Evolutionary conservation across 2,888 invertebrate species (phyloP), one percentile per base, ranked within the genome.

Genomic region (Drosophila subsilvestris): DNA sequence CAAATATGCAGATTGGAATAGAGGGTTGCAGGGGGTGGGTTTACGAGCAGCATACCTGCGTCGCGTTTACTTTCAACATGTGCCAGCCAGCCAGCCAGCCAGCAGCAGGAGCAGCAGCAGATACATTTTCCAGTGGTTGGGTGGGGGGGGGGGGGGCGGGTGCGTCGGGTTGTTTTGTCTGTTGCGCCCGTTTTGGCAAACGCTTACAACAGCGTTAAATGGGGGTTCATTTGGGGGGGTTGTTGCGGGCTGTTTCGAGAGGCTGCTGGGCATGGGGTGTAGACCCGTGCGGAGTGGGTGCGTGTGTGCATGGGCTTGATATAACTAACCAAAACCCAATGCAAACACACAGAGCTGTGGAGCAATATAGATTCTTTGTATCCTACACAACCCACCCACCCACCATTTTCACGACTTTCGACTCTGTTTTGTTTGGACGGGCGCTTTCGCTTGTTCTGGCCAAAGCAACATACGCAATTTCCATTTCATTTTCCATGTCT

Each of bases 1-100:
- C 84, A 86, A 88, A 88, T 88, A 88, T 86, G 86, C 86, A 84
- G 83, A 83, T 83, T 83, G 84, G 65, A 78, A 80, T 72, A 74
- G 70, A 58, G 37, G 60, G 56, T 48, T 17, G 68, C 14, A 12
- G 44, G 22, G 10, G 32, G 25, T 56, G 70, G 47, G 43, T 48
- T 54, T 60, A 54, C 61, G 37, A n/a, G 7, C 22, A 22, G 25
- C 37, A 37, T 37, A 72, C 63, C 78, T 75, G 81, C 70, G 63
- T 57, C 54, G 82, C 79, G 76, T 77, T 81, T 81, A 77, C 74
- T 61, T 85, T 79, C 62, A 87, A 77, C 87, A 85, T 87, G 83
- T 83, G 87, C 79, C 73, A 55, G 22, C 76, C 76, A 37, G 37
- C 7, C 37, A 25, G 87, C 79, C 73, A 55, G 20, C 74, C 20